Evolutionary conservation across 2,888 invertebrate species (phyloP), one percentile per base, ranked within the genome.

Genomic region (Fissipunctia ypsillon): DNA sequence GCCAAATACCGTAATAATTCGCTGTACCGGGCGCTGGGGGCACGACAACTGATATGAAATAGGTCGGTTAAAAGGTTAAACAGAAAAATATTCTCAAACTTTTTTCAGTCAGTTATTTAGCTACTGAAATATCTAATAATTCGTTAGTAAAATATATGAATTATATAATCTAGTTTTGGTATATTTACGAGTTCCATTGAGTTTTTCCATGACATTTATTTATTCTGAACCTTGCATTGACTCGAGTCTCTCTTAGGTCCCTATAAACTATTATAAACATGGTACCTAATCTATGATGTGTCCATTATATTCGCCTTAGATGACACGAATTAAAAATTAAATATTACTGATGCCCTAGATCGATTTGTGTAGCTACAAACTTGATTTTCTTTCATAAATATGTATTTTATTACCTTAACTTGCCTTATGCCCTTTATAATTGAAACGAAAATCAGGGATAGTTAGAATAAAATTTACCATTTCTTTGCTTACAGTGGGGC

Each of bases 131-230:
- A 61, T 45, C 3, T 35, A 74, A 52, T 35, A 25, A n/a, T 28
- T 43, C 63, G 25, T 63, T 59, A 38, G 19, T 65, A 14, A 38
- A 52, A 59, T 63, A 48, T 38, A 25, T 56, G 1, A 56, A 50
- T 63, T 43, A 3, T 57, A 7, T 60, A 41, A 60, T 81, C 69
- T 69, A 64, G 38, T 57, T 56, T 69, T 67, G 54, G 28, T 81
- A 41, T 61, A 61, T 56, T 71, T 52, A 38, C 38, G 50, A 67
- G 45, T 63, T 48, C 69, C 31, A 38, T 80, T 76, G 85, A 84
- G 80, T 80, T 74, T 72, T 43, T 81, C 86, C 87, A 87, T 86
- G 86, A 87, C 87, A 83, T 87, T 74, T 69, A 69, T 75, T 83
- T 73, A 74, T 79, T 71, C 25, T 69, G 59, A 57, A 72, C 50